Conservation (phyloP, 2,113 vertebrate genomes). For the Mellivora capensis region DNA sequence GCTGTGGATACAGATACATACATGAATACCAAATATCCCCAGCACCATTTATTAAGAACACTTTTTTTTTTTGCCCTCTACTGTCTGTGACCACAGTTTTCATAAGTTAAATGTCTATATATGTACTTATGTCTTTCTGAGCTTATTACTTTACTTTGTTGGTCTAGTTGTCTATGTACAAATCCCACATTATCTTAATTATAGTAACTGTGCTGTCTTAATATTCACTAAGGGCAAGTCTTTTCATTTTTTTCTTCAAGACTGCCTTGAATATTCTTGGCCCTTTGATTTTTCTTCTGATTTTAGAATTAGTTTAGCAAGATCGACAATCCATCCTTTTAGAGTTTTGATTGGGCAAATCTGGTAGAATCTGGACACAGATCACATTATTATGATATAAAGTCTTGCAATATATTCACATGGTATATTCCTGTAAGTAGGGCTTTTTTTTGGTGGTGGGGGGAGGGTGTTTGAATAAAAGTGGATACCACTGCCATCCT, state of each 20-base stretch:
- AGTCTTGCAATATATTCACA: not conserved
- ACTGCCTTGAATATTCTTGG: not conserved
- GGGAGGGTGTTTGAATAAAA: not conserved
- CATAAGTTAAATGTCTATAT: not conserved
- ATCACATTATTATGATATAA: not conserved
- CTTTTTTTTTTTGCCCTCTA: not conserved
- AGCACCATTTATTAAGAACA: not conserved
- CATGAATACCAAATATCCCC: not conserved
- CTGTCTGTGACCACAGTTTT: not conserved
- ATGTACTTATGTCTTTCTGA: not conserved
- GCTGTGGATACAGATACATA: not conserved
- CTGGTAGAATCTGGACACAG: not conserved
- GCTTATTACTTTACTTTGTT: not conserved
- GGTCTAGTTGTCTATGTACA: not conserved
- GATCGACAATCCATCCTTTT: not conserved
- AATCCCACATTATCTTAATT: not conserved
- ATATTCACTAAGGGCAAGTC: not conserved
- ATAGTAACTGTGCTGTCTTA: not conserved
- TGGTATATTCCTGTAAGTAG: not conserved
- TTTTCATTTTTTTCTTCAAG: not conserved
- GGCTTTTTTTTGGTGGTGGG: rapidly evolving
- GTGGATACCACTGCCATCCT: too few relatives aligned
- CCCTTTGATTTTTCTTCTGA: not conserved
- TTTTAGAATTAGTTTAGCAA: not conserved
- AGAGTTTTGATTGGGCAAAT: not conserved